Base-by-base conservation (phyloP, 2,113 vertebrate species). In the Dipodomys spectabilis region DNA sequence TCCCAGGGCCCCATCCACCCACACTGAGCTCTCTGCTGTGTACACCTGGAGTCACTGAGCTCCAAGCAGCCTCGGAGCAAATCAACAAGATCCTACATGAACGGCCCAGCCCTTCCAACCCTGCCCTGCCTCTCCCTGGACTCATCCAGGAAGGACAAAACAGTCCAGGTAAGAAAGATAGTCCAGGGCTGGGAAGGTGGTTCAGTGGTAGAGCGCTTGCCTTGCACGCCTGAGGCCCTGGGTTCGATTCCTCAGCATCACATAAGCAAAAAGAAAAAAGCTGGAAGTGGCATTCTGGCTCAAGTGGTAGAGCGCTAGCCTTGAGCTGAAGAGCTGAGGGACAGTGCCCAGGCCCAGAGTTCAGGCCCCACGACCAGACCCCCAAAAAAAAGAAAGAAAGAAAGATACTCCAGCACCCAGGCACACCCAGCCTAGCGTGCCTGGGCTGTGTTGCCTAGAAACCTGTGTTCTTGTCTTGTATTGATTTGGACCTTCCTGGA, bases 161-260 rank as follows among this genome's bases (percentile, higher is more conserved):
- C 35, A 30, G 6, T 75, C 49, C 67, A 86, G 97, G 97, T 94
- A 30, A 96, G 95, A 79, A 62, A n/a, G 27, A 79, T 57, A 65
- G 6, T 10, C 39, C 57, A 65, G 39, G 39, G 39, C 39, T 39
- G 39, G 39, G 39, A 39, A 39, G 39, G 39, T 39, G 39, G 39
- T 5, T 39, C 39, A 39, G 39, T 39, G 39, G 39, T 39, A 39
- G 39, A 39, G 39, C 39, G 39, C 39, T 39, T 39, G 39, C 39
- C 39, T 39, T 39, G 39, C 39, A 39, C 39, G 39, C 39, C 39
- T 39, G 39, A 39, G 39, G 39, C 39, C 39, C 39, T 39, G 3
- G 39, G 39, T 39, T 39, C 39, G 39, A 39, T 39, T 39, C 39
- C 39, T 39, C 39, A 39, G 39, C 39, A 39, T 5, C 39, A 39